Evolutionary conservation across 2,113 vertebrate species (phyloP).

Genomic region (Pterophyllum scalare): DNA sequence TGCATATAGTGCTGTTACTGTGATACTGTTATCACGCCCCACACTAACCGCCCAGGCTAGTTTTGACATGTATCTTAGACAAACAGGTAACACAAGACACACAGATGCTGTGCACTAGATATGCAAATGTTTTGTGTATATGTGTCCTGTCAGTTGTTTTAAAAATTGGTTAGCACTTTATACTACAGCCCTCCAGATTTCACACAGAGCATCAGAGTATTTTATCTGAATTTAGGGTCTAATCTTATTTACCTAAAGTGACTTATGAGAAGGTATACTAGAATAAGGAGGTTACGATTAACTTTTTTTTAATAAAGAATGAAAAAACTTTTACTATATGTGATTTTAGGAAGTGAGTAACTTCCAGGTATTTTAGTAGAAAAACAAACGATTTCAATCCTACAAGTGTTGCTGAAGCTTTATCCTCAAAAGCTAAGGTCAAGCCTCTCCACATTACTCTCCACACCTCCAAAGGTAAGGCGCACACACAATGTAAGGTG

Average conservation of each 20-base stretch:
- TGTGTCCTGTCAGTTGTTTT: rapidly evolving
- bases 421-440: background rate
- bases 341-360: background rate
- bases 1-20: background rate
- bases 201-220: background rate
- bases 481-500: background rate
- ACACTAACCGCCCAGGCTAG: background rate
- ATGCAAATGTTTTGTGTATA: background rate
- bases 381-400: background rate
- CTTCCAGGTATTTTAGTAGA: background rate
- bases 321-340: background rate
- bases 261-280: background rate
- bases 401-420: background rate
- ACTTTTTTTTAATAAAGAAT: background rate
- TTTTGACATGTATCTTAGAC: background rate
- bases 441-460: background rate
- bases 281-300: background rate
- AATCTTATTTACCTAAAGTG: background rate
- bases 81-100: background rate
- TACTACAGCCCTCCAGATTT: background rate
- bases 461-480: background rate
- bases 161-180: background rate
- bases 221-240: background rate
- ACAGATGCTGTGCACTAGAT: background rate
- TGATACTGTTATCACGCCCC: background rate